Evolutionary conservation across 37 sponge, comb jelly and placozoan genomes (phyloP).

Genomic region (Agelas oroides): DNA sequence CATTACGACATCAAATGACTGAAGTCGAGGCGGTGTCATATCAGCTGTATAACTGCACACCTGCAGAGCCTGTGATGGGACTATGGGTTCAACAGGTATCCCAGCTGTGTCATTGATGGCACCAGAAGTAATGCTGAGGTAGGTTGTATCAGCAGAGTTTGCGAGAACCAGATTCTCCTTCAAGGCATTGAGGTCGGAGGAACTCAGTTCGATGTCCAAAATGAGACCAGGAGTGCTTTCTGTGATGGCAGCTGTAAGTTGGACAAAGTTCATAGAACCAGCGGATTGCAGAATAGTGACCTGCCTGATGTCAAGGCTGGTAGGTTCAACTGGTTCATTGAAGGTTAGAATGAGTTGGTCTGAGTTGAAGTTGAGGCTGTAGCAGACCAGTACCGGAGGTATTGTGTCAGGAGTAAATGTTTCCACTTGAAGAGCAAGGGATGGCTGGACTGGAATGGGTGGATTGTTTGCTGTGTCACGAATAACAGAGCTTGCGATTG

Average conservation of each 20-base stretch:
- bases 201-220: conserved; percentile 39
- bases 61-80: conserved; percentile 15
- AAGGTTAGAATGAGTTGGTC: conserved; percentile 74
- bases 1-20: conserved; percentile 57
- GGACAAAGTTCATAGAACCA: conserved; percentile 48
- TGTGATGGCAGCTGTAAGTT: conserved; percentile 27
- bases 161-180: conserved; percentile 63
- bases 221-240: conserved; percentile 47
- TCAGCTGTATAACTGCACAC: conserved; percentile 56
- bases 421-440: conserved; percentile 5
- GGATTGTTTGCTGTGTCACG: conserved; percentile 44
- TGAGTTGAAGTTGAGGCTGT: conserved; percentile 59
- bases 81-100: conserved; percentile 24
- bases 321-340: conserved; percentile 78
- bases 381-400: conserved; percentile 64
- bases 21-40: conserved; percentile 42
- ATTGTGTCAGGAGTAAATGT: conserved; percentile 38
- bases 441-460: not conserved
- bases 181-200: conserved; percentile 63
- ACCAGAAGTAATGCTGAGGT: conserved; percentile 44
- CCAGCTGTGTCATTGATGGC: conserved; percentile 78
- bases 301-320: conserved; percentile 49
- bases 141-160: conserved; percentile 40
- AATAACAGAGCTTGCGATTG: conserved; percentile 3
- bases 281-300: conserved; percentile 51